A percentile compares a stretch with the other conserved stretches of the same genome.
These are phyloP conservation scores for Glomeris maerens DNA, from an alignment of 1,140 invertebrate genomes.

Conservation along the genomic window DNA sequence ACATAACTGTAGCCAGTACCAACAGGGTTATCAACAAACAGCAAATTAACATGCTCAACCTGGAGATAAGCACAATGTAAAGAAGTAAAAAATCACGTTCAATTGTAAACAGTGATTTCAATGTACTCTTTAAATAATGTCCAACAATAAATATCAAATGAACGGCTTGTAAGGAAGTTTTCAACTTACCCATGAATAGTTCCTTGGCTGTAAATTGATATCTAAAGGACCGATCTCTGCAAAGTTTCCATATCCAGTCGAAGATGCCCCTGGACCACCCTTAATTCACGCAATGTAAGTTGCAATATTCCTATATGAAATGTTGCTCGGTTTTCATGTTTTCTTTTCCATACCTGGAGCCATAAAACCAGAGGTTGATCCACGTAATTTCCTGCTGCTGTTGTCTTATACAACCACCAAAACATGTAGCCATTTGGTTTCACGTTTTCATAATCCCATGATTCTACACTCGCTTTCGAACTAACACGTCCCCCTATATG, in stretches of 20 bases:
- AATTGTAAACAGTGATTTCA: no score
- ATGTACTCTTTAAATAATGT: no score
- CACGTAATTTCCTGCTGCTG: slow-evolving; percentile 37
- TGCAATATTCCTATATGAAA: no score
- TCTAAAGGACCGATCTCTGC: slow-evolving; percentile 57
- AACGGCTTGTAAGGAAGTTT: no score
- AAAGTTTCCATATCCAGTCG: slow-evolving; percentile 63
- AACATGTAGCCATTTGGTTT: slow-evolving; percentile 59
- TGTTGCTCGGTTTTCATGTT: no score
- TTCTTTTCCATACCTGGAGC: slow-evolving; percentile 51
- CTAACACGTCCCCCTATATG: no score
- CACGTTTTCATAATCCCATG: slow-evolving; percentile 52
- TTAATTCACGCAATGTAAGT: no score
- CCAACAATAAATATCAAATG: no score
- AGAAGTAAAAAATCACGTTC: no score
- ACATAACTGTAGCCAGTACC: slow-evolving; percentile 76
- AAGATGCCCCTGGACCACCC: slow-evolving; percentile 47
- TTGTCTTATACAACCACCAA: slow-evolving; percentile 60
- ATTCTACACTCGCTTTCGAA: no score
- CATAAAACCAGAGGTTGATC: slow-evolving; percentile 57
- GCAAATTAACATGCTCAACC: slow-evolving; percentile 46
- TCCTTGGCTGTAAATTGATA: slow-evolving; percentile 44
- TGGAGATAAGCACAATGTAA: no score
- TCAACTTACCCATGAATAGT: slow-evolving; percentile 61
- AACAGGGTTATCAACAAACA: slow-evolving; percentile 79